A percentile compares a stretch with the other conserved stretches of the same genome.
Evolutionary conservation across 2,888 invertebrate species (phyloP).

Genomic region (Pocota personata): DNA sequence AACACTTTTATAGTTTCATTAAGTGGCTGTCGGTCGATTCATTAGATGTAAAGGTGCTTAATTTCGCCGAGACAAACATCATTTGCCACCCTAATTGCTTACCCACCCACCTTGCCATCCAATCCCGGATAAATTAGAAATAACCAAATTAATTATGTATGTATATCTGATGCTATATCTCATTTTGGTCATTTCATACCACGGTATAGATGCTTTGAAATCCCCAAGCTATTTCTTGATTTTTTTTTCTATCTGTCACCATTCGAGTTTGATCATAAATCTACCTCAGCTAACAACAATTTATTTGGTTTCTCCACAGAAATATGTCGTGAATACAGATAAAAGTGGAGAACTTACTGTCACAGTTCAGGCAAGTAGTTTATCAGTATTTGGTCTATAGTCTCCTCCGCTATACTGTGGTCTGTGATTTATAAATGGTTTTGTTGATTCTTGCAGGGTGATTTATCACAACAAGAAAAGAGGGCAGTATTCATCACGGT

Average conservation of each 20-base stretch:
- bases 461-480: constrained; percentile 90
- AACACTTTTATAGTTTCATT: constrained; percentile 53
- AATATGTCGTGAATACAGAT: constrained; percentile 89
- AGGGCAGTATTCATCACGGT: constrained; percentile 93
- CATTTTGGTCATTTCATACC: constrained; percentile 80
- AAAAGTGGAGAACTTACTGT: constrained; percentile 90
- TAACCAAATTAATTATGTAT: constrained; percentile 22
- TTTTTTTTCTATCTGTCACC: neutral
- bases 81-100: constrained; percentile 3
- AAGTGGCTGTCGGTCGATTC: neutral
- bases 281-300: constrained; percentile 1
- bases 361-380: constrained; percentile 87
- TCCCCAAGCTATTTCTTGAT: constrained; percentile 48
- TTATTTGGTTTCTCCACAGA: constrained; percentile 85
- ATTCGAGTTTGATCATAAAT: constrained; percentile 4
- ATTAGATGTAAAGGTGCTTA: neutral
- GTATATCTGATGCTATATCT: constrained; percentile 17
- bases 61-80: constrained; percentile 6
- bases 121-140: neutral
- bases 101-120: neutral
- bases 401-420: neutral
- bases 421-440: constrained; percentile 48
- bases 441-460: constrained; percentile 86
- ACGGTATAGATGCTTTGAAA: constrained; percentile 75
- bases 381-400: neutral